Evolutionary conservation across 2,888 invertebrate species (phyloP), one percentile per base, ranked within the genome.

Genomic region (Arctia plantaginis): DNA sequence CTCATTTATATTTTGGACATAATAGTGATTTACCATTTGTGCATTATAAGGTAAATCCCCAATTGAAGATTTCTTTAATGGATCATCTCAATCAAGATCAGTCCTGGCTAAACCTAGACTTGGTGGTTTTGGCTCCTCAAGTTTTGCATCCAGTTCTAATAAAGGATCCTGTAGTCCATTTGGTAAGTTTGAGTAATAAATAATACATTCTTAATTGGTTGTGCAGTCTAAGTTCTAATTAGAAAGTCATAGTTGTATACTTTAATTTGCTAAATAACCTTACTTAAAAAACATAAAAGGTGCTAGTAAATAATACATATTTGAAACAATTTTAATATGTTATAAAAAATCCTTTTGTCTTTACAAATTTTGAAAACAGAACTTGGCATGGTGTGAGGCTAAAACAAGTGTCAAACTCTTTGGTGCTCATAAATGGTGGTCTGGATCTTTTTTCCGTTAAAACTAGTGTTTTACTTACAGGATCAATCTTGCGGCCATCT

Each of bases 71-170:
- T 91, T 92, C 80, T 92, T 86, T 82, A 94, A 93, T 93, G 94
- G 93, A 67, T 90, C 94, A 74, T 81, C 93, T 64, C 94, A 93
- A 80, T 91, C 94, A 41, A 87, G 93, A 78, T 92, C 94, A 81
- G 94, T 95, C 47, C 85, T 95, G 83, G 95, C 95, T 8, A 95
- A 95, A 82, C 95, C 95, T 23, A 89, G 95, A 39, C 92, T 95
- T 71, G 95, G 95, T 70, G 93, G 93, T 12, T 94, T 95, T 87
- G 94, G 93, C 8, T 89, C 93, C 3, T 89, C 94, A 18, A 92
- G 90, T 79, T 90, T 93, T 83, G 92, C 92, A 69, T 91, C 94
- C 66, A 91, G 91, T 82, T 93, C 94, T 67, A 93, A 90, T 77
- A 94, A 93, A 90, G 89, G 85, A 69, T 65, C 76, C 18, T 89